Conservation (phyloP, 1,140 invertebrate species). For the Calycopis cecrops region DNA sequence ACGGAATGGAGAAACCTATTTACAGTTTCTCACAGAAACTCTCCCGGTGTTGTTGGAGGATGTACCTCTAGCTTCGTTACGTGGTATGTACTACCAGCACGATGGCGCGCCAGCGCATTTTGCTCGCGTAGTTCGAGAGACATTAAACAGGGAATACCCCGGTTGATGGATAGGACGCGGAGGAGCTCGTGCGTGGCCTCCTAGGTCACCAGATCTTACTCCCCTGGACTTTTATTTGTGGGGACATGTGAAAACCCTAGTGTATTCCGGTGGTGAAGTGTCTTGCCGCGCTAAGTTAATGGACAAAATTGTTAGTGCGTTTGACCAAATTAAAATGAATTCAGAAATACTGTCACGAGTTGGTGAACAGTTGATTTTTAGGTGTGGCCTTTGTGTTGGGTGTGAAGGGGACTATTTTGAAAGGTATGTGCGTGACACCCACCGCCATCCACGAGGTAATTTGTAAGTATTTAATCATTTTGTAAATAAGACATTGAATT, state of each 20-base stretch:
- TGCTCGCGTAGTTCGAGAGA: background rate
- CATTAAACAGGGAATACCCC: constrained; percentile 1
- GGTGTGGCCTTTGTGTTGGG: background rate
- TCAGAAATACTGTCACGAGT: constrained; percentile 8
- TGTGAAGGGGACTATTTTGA: constrained; percentile 7
- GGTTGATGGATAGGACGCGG: constrained; percentile 1
- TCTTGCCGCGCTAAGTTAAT: background rate
- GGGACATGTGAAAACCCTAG: background rate
- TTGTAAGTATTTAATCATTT: too few species aligned
- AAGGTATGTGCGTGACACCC: too few species aligned
- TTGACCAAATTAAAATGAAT: too few species aligned
- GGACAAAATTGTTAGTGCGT: too few species aligned
- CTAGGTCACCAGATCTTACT: constrained; percentile 10
- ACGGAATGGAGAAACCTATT: background rate
- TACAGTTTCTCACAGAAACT: constrained; percentile 4
- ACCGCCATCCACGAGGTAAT: too few species aligned
- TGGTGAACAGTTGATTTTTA: constrained; percentile 13
- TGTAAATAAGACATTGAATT: too few species aligned
- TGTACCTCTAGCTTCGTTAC: constrained; percentile 2
- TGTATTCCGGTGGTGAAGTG: constrained; percentile 4
- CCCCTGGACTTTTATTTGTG: constrained; percentile 7
- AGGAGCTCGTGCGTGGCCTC: constrained; percentile 10
- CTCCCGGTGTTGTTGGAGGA: background rate
- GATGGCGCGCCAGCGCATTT: constrained; percentile 1
- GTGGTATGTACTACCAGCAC: too few species aligned